A percentile compares a stretch with the other conserved stretches of the same genome.
Evolutionary conservation across 2,888 invertebrate genomes (phyloP).

Genomic region (Brachynemurus nebulosus): DNA sequence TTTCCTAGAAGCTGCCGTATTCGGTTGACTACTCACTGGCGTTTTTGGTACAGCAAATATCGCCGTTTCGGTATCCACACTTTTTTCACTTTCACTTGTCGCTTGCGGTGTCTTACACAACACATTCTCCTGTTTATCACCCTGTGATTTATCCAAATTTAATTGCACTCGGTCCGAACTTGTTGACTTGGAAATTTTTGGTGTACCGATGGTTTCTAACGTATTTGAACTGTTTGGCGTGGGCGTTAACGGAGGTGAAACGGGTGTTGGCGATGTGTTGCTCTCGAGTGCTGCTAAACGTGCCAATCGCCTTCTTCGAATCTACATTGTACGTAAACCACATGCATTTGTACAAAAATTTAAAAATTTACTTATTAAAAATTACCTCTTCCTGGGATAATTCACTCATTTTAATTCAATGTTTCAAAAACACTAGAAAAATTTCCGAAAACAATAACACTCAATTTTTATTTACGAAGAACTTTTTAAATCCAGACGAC

Average conservation of each 20-base stretch:
- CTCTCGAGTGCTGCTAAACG: constrained; percentile 50
- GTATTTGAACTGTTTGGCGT: constrained; percentile 31
- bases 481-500: constrained; percentile 7
- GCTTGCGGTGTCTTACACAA: no score
- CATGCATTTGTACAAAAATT: background rate
- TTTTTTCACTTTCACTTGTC: no score
- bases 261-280: constrained; percentile 33
- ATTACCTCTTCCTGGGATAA: constrained; percentile 80
- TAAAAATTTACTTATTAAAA: constrained; percentile 28
- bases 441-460: background rate
- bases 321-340: constrained; percentile 33
- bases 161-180: constrained; percentile 9
- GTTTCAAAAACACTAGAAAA: background rate
- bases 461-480: constrained; percentile 2
- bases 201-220: constrained; percentile 23
- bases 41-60: constrained; percentile 30
- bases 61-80: no score
- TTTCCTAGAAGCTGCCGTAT: constrained; percentile 21
- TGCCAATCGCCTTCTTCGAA: constrained; percentile 60
- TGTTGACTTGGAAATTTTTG: constrained; percentile 11
- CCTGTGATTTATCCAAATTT: constrained; percentile 3
- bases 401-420: constrained; percentile 52
- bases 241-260: constrained; percentile 36
- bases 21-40: constrained; percentile 24
- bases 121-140: constrained; percentile 4